A percentile compares a stretch with the other conserved stretches of the same genome.
phyloP scores from a whole-genome alignment of 2,113 vertebrate genomes.

The Platysteira castanea region DNA sequence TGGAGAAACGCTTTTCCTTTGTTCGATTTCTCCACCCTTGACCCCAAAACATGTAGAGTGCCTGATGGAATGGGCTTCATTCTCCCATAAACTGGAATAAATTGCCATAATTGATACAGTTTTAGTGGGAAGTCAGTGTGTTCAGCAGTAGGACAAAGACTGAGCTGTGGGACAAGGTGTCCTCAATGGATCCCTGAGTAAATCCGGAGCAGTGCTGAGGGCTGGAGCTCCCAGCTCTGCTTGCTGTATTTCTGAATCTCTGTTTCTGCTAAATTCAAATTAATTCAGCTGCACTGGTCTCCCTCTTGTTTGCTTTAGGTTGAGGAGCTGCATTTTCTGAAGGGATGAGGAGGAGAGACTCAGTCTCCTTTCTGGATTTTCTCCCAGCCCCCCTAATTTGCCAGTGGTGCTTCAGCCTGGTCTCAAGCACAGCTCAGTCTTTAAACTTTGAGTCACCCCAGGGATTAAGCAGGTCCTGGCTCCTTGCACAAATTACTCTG shows the following conservation, averaged over 20 bases:
- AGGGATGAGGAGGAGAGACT: background rate
- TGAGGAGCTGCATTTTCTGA: background rate
- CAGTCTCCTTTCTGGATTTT: background rate
- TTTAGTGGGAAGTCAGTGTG: background rate
- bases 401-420: background rate
- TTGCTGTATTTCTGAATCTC: background rate
- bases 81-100: background rate
- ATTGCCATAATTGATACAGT: background rate
- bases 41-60: background rate
- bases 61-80: background rate
- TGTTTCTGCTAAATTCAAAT: background rate
- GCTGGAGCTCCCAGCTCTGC: background rate
- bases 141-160: background rate
- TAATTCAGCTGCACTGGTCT: fast-evolving
- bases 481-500: background rate
- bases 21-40: background rate
- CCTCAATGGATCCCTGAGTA: background rate
- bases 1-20: background rate
- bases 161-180: background rate
- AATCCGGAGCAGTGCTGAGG: background rate
- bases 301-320: background rate
- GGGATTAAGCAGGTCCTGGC: background rate
- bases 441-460: constrained; percentile 26
- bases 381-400: background rate
- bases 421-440: background rate